These are phyloP conservation scores for Scolanthus callimorphus DNA, from an alignment of 92 coral and sea anemone genomes.

Conservation along the genomic window DNA sequence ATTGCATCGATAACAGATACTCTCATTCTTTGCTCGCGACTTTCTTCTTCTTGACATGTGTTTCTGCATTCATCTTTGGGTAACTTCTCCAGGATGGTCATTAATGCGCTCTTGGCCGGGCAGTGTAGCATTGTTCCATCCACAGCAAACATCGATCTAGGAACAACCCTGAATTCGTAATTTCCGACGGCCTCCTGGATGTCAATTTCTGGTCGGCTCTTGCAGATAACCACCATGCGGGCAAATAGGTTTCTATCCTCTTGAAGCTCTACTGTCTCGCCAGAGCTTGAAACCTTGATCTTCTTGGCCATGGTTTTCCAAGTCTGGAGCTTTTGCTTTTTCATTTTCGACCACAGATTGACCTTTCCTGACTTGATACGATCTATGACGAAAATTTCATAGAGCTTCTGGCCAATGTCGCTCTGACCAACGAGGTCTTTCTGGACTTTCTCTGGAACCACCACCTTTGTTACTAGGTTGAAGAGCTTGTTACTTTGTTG, in stretches of 20 bases:
- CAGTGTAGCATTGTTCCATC: slow-evolving; percentile 56
- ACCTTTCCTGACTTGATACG: slow-evolving; percentile 16
- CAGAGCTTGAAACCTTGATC: slow-evolving; percentile 10
- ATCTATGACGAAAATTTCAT: slow-evolving; percentile 19
- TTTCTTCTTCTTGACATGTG: not conserved
- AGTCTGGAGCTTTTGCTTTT: slow-evolving; percentile 31
- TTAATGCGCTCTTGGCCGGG: slow-evolving; percentile 40
- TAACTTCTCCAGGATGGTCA: slow-evolving; percentile 40
- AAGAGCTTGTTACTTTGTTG: slow-evolving; percentile 12
- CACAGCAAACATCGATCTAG: slow-evolving; percentile 43
- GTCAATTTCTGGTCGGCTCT: slow-evolving; percentile 45
- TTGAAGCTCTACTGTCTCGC: slow-evolving; percentile 25
- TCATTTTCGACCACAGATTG: slow-evolving; percentile 41
- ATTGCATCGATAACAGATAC: slow-evolving; percentile 41
- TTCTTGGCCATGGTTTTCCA: slow-evolving; percentile 21
- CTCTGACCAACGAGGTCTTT: slow-evolving; percentile 19
- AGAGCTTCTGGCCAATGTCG: slow-evolving; percentile 15
- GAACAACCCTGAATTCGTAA: slow-evolving; percentile 45
- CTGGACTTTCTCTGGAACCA: slow-evolving; percentile 24
- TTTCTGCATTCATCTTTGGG: not conserved
- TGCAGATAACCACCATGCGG: slow-evolving; percentile 22
- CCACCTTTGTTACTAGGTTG: slow-evolving; percentile 41
- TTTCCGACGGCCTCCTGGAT: slow-evolving; percentile 35
- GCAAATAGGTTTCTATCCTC: slow-evolving; percentile 49
- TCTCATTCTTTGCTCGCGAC: not conserved